Evolutionary conservation across 2,888 invertebrate genomes (phyloP), one percentile per base, ranked within the genome.

Genomic region (Pachymerium ferrugineum): DNA sequence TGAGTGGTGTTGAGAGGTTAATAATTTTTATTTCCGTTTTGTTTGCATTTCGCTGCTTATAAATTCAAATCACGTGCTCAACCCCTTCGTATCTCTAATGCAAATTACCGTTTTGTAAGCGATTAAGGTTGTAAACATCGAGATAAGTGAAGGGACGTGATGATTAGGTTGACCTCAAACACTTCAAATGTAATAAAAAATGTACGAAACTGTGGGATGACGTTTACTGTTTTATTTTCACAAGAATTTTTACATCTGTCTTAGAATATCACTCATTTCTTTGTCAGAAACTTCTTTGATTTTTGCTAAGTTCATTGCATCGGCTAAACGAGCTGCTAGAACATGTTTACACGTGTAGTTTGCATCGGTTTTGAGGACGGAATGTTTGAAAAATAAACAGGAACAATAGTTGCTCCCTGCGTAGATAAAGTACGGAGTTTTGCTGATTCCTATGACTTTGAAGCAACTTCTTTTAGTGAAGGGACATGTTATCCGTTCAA

Each of bases 41-140:
- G n/a, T n/a, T n/a, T n/a, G n/a, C n/a, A n/a, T n/a, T n/a, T 62
- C 25, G 62, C 62, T 62, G 62, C 28, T 62, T 62, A 62, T 22
- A 28, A 28, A 62, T 62, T 62, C 62, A 62, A 62, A 62, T 62
- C 62, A 62, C 62, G 28, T 62, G 25, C 14, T 62, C 62, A 62
- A 62, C 28, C 62, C 62, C 62, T 62, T 62, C 62, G n/a, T n/a
- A n/a, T n/a, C n/a, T n/a, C n/a, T n/a, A n/a, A 62, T 62, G 62
- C 62, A 62, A 62, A 62, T 62, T 62, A 62, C 25, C 62, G 25
- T 28, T 62, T 62, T 62, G 28, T 28, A 62, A 25, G 28, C 25
- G 62, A 62, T 62, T 22, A 22, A 28, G 28, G 10, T 25, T 62
- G 62, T 62, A 62, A 62, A 62, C 28, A 25, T 62, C 25, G 62